Base-by-base conservation (phyloP, 2,797 vertebrate genomes). In the Nannoperca obscura region DNA sequence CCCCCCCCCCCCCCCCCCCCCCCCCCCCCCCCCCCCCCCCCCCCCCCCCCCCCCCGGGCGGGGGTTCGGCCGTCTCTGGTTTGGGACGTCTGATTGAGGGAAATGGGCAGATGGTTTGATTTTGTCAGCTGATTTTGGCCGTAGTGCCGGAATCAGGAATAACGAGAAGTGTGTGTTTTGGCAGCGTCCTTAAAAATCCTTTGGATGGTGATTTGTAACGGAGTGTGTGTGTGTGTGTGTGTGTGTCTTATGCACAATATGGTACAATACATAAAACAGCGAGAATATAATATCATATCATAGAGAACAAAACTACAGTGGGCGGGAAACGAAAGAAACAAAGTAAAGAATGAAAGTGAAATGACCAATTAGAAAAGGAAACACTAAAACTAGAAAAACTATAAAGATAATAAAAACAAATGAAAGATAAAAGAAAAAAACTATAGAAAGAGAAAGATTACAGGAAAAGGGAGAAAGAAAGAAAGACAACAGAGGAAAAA, bases 21-120 rank as follows among this genome's bases (percentile, higher is more conserved):
- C n/a, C n/a, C n/a, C n/a, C n/a, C n/a, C n/a, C n/a, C n/a, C n/a
- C n/a, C n/a, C n/a, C n/a, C n/a, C n/a, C n/a, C n/a, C n/a, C n/a
- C n/a, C n/a, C n/a, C n/a, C n/a, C n/a, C n/a, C n/a, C n/a, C n/a
- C n/a, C n/a, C n/a, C n/a, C n/a, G 54, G 13, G 61, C 64, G 70
- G 47, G 58, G 64, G 19, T 24, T 90, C 86, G 88, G 72, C 74
- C 30, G 70, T 82, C 82, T 83, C 78, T 82, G 80, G 52, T 82
- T 86, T 64, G 75, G 63, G 85, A 81, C 81, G 84, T 92, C 78
- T 82, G 87, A 90, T 90, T 82, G 87, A 91, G 80, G 88, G 75
- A 91, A 92, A 92, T 79, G 81, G 71, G 80, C 79, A 83, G 89
- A 91, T 80, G 87, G 74, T 84, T 85, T 91, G 82, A 91, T 91